Percentiles rank a stretch among this genome's conserved stretches.
These are phyloP conservation scores for Orussus abietinus DNA, from an alignment of 1,140 invertebrate species.

Conservation along the genomic window DNA sequence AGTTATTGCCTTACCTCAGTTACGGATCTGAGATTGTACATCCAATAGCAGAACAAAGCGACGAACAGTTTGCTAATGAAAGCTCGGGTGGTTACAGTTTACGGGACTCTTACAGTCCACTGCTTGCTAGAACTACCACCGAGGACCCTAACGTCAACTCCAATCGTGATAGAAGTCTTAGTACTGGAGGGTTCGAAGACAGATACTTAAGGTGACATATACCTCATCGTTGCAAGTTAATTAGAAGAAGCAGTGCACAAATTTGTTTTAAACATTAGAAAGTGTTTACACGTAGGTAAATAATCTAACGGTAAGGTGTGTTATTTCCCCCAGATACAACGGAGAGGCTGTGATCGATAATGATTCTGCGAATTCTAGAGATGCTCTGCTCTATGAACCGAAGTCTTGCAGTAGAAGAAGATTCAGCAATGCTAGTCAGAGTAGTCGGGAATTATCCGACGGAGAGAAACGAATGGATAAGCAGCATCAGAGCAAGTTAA, in stretches of 20 bases:
- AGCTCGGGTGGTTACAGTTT: constrained; percentile 37
- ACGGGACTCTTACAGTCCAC: constrained; percentile 63
- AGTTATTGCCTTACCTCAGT: constrained; percentile 61
- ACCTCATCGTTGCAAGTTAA: too few relatives aligned
- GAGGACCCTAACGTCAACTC: constrained; percentile 29
- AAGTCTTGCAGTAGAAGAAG: constrained; percentile 36
- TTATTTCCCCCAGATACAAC: constrained; percentile 34
- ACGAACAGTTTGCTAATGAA: constrained; percentile 62
- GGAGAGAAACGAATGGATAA: constrained; percentile 38
- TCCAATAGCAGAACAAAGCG: constrained; percentile 78
- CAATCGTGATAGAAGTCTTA: constrained; percentile 40
- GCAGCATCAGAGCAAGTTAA: constrained; percentile 27
- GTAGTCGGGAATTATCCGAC: constrained; percentile 45
- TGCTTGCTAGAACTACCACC: constrained; percentile 53
- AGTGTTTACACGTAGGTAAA: too few relatives aligned
- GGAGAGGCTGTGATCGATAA: constrained; percentile 40
- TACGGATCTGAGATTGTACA: constrained; percentile 77
- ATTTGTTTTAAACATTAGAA: too few relatives aligned
- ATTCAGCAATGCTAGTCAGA: constrained; percentile 48
- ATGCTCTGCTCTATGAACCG: constrained; percentile 41
- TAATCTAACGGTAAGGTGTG: too few relatives aligned
- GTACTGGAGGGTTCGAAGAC: constrained; percentile 38
- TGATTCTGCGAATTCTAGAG: constrained; percentile 46
- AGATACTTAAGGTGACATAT: constrained; percentile 41
- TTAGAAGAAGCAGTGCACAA: too few relatives aligned